These are phyloP conservation scores for Drosophila kohkoa DNA, from an alignment of 1,140 invertebrate species.

Conservation along the genomic window DNA sequence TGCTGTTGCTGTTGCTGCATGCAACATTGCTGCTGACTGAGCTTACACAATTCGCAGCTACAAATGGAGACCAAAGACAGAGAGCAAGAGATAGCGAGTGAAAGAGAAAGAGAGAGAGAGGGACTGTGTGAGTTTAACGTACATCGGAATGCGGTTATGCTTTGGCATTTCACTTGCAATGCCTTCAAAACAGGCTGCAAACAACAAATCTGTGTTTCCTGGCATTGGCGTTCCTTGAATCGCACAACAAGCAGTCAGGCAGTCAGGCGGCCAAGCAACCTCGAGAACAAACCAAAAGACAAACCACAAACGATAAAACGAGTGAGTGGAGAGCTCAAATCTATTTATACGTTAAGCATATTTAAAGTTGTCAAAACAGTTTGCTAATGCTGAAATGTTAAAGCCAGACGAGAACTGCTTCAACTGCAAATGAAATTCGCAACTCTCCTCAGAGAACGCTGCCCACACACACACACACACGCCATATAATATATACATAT, in stretches of 20 bases:
- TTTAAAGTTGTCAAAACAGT: conserved; percentile 21
- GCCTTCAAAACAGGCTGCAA: conserved; percentile 1
- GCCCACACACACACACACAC: neutral
- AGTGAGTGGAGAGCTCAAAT: neutral
- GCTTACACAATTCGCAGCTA: conserved; percentile 2
- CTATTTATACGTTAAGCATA: conserved; percentile 1
- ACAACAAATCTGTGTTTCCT: conserved; percentile 34
- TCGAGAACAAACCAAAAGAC: conserved; percentile 2
- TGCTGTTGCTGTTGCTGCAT: neutral
- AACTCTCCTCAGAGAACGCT: neutral
- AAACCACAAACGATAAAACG: conserved; percentile 5
- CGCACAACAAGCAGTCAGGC: neutral
- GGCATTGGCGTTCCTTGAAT: conserved; percentile 9
- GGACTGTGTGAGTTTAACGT: neutral
- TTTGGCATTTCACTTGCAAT: conserved; percentile 38
- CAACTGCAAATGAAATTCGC: neutral
- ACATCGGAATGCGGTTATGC: conserved; percentile 47
- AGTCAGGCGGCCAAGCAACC: neutral
- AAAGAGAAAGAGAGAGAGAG: neutral
- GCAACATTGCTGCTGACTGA: neutral
- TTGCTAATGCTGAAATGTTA: neutral
- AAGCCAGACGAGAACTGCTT: neutral
- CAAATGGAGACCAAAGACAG: neutral
- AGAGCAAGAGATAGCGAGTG: neutral
- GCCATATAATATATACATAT: neutral